These are phyloP conservation scores for Elegia similella DNA, from an alignment of 2,888 invertebrate species.

Conservation along the genomic window DNA sequence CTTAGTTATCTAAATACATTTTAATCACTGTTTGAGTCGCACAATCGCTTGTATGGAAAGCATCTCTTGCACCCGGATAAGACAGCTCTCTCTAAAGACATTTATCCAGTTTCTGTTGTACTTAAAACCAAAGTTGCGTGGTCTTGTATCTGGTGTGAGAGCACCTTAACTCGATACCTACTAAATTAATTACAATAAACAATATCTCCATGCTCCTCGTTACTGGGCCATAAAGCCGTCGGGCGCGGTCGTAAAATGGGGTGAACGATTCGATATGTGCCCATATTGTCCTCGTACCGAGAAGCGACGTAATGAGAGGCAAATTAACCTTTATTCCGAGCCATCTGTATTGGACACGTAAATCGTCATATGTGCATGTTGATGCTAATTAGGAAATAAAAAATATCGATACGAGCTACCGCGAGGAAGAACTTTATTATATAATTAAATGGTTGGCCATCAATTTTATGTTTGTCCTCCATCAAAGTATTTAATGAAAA, in stretches of 20 bases:
- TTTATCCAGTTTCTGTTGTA: too few relatives aligned
- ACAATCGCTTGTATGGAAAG: too few relatives aligned
- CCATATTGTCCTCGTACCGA: conserved; percentile 55
- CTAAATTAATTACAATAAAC: conserved; percentile 54
- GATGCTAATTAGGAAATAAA: conserved; percentile 10
- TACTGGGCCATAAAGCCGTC: conserved; percentile 53
- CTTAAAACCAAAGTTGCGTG: too few relatives aligned
- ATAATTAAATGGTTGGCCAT: background rate
- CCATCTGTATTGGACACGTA: conserved; percentile 22
- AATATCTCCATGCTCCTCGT: conserved; percentile 39
- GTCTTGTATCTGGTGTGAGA: too few relatives aligned
- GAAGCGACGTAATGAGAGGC: conserved; percentile 54
- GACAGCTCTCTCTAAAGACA: too few relatives aligned
- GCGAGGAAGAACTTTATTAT: too few relatives aligned
- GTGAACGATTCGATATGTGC: conserved; percentile 67
- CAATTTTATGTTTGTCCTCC: too few relatives aligned
- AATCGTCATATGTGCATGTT: background rate
- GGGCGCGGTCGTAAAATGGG: conserved; percentile 55
- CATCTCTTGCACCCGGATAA: too few relatives aligned
- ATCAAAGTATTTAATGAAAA: too few relatives aligned
- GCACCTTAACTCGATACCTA: conserved; percentile 28
- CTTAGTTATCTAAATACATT: too few relatives aligned
- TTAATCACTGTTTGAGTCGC: too few relatives aligned
- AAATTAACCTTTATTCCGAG: conserved; percentile 62
- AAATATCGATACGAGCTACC: background rate